Evolutionary conservation across 2,888 invertebrate species (phyloP).

Genomic region (Clivina fossor): DNA sequence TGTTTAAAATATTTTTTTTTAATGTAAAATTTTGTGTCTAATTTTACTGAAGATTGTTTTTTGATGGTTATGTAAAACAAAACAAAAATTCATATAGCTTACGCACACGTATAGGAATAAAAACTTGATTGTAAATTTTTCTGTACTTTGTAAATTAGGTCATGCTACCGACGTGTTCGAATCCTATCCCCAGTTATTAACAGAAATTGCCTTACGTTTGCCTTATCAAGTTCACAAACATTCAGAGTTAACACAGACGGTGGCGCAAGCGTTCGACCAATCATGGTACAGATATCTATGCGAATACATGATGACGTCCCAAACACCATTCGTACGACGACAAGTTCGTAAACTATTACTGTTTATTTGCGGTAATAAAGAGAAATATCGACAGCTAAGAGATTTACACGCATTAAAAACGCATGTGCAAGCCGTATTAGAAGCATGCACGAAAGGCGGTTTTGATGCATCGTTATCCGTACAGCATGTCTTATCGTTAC

Average conservation of each 20-base stretch:
- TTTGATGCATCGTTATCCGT: slow-evolving; percentile 53
- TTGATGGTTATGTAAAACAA: too few species aligned
- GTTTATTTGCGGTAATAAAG: slow-evolving; percentile 92
- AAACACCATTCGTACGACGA: slow-evolving; percentile 83
- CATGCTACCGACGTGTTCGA: slow-evolving; percentile 92
- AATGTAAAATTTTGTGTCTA: not conserved
- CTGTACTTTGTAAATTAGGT: slow-evolving; percentile 56
- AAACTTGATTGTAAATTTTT: too few species aligned
- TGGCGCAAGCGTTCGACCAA: slow-evolving; percentile 57
- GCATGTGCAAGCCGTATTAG: slow-evolving; percentile 71
- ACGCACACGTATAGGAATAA: too few species aligned
- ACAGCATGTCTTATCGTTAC: slow-evolving; percentile 61
- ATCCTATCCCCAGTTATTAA: slow-evolving; percentile 89
- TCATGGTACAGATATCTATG: slow-evolving; percentile 82
- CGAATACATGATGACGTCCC: slow-evolving; percentile 93
- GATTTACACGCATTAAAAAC: slow-evolving; percentile 92
- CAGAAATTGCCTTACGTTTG: slow-evolving; percentile 90
- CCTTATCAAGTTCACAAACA: slow-evolving; percentile 92
- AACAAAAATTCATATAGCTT: too few species aligned
- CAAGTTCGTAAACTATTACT: slow-evolving; percentile 90
- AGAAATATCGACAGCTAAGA: slow-evolving; percentile 89
- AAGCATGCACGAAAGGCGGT: slow-evolving; percentile 60
- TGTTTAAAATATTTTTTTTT: slow-evolving; percentile 8
- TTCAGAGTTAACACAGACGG: slow-evolving; percentile 58
- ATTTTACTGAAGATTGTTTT: not conserved